Conservation (phyloP, 2,888 invertebrate genomes). For the Patella caerulea region DNA sequence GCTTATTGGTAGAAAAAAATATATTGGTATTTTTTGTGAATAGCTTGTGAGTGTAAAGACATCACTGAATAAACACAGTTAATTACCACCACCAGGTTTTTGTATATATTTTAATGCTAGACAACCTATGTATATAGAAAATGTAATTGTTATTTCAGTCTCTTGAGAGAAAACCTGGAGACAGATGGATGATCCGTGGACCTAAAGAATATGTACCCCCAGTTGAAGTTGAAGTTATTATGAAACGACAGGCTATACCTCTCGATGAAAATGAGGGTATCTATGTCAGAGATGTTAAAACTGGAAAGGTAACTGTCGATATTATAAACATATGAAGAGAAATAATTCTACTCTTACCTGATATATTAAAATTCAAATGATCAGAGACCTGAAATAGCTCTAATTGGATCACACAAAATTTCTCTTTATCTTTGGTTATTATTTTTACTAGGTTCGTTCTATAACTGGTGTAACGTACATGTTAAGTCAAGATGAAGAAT, state of each 20-base stretch:
- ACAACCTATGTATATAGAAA: too few relatives aligned
- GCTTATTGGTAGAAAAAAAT: too few relatives aligned
- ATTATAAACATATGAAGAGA: too few relatives aligned
- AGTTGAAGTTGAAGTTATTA: slow-evolving; percentile 73
- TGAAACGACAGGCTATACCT: slow-evolving; percentile 72
- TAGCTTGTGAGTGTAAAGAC: too few relatives aligned
- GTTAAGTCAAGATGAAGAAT: slow-evolving; percentile 73
- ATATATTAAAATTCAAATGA: too few relatives aligned
- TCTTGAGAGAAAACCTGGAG: slow-evolving; percentile 71
- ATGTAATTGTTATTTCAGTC: slow-evolving; percentile 23
- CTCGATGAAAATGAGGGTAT: slow-evolving; percentile 75
- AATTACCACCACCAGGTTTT: too few relatives aligned
- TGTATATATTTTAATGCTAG: too few relatives aligned
- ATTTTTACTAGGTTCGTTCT: slow-evolving; percentile 67
- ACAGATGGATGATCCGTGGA: slow-evolving; percentile 74
- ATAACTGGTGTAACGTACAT: slow-evolving; percentile 74
- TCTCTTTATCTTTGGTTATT: not conserved
- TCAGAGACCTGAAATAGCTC: too few relatives aligned
- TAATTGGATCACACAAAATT: too few relatives aligned
- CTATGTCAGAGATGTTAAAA: slow-evolving; percentile 73
- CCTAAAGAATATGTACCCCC: slow-evolving; percentile 74
- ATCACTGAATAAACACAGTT: too few relatives aligned
- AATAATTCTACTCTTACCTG: too few relatives aligned
- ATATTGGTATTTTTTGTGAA: too few relatives aligned
- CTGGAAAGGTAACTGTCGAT: slow-evolving; percentile 66